Conservation (phyloP, 2,888 invertebrate genomes). For the Drosophila peninsularis region DNA sequence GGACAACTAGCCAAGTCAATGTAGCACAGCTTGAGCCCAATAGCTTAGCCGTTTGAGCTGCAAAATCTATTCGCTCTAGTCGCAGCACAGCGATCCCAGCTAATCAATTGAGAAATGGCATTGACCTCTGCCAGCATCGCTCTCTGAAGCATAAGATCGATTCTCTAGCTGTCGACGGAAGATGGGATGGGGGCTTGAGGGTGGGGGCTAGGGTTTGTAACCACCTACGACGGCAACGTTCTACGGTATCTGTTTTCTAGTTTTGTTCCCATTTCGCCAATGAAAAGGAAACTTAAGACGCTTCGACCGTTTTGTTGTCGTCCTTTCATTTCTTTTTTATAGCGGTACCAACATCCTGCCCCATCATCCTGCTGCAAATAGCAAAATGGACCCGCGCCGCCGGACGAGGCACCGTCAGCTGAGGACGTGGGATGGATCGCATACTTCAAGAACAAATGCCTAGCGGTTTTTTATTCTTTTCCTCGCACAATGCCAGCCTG, state of each 20-base stretch:
- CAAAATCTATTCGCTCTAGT: not conserved
- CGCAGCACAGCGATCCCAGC: not conserved
- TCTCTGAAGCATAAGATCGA: not conserved
- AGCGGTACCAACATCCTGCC: constrained; percentile 82
- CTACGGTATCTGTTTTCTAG: constrained; percentile 66
- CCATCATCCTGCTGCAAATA: constrained; percentile 46
- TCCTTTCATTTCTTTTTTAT: constrained; percentile 34
- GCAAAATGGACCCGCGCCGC: constrained; percentile 65
- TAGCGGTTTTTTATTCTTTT: constrained; percentile 73
- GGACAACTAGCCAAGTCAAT: not conserved
- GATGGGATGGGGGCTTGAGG: not conserved
- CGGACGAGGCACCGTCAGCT: constrained; percentile 45
- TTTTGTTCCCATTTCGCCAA: constrained; percentile 38
- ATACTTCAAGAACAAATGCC: constrained; percentile 71
- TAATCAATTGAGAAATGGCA: constrained; percentile 4
- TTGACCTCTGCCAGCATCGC: not conserved
- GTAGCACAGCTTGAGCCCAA: not conserved
- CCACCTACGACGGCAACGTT: constrained; percentile 62
- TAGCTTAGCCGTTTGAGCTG: not conserved
- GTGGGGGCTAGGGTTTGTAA: constrained; percentile 24
- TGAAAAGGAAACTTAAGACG: constrained; percentile 78
- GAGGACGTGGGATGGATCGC: constrained; percentile 58
- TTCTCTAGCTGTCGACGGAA: not conserved
- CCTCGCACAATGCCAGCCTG: constrained; percentile 24
- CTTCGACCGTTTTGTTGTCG: constrained; percentile 56